phyloP scores from a whole-genome alignment of 2,797 vertebrate genomes.

The Aulostomus chinensis region DNA sequence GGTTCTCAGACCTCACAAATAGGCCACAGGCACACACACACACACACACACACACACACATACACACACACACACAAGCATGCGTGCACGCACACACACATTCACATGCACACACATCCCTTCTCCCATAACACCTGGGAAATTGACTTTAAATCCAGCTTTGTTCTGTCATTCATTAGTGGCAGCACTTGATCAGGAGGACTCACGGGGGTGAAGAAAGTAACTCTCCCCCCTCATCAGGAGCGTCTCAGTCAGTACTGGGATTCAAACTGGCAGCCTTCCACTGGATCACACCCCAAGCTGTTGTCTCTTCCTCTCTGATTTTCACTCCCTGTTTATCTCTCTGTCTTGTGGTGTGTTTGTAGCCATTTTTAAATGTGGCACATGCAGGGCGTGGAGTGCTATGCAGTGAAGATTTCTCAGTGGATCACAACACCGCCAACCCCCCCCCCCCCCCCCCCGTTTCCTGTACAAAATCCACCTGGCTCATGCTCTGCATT shows the following conservation, averaged over 20 bases:
- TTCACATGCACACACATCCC: too few relatives aligned
- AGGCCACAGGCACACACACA: too few relatives aligned
- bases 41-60: too few relatives aligned
- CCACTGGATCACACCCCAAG: conserved; percentile 20
- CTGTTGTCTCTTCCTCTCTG: conserved; percentile 12
- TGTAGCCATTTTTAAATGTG: too few relatives aligned
- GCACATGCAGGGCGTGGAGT: too few relatives aligned
- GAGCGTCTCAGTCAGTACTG: conserved; percentile 17
- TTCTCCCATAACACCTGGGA: conserved; percentile 47
- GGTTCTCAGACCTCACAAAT: too few relatives aligned
- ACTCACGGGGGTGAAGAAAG: conserved; percentile 29
- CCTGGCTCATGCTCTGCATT: conserved; percentile 33
- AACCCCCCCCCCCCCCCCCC: neutral
- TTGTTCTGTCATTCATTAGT: conserved; percentile 48
- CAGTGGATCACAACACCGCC: conserved; percentile 10
- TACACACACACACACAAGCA: too few relatives aligned
- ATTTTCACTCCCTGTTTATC: too few relatives aligned
- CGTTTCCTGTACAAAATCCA: conserved; percentile 4
- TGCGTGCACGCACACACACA: too few relatives aligned
- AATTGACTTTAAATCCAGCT: conserved; percentile 36
- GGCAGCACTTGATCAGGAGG: conserved; percentile 41
- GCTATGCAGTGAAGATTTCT: too few relatives aligned
- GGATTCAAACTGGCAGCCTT: conserved; percentile 48
- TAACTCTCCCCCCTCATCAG: conserved; percentile 15
- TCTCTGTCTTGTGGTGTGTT: too few relatives aligned